These are phyloP conservation scores for Heterochromis multidens DNA, from an alignment of 2,113 vertebrate species.

Conservation along the genomic window DNA sequence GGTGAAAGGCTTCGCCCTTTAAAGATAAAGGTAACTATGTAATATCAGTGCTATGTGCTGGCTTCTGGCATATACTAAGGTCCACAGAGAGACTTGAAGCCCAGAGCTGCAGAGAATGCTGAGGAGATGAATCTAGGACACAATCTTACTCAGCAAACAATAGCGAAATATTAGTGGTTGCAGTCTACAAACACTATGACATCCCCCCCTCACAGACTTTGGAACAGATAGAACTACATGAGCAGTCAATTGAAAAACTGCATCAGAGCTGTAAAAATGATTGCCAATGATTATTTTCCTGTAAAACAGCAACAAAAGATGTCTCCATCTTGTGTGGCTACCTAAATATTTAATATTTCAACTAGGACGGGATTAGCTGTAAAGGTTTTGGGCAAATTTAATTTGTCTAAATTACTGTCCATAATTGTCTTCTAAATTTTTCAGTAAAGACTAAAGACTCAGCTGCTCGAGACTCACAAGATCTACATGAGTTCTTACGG, in stretches of 20 bases:
- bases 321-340: background rate
- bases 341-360: background rate
- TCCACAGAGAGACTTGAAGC: background rate
- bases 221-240: background rate
- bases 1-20: background rate
- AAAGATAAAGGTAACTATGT: background rate
- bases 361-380: background rate
- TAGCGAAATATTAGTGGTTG: background rate
- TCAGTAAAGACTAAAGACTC: background rate
- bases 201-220: background rate
- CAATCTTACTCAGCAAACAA: slow-evolving; percentile 16
- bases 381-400: background rate
- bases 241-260: background rate
- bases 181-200: background rate
- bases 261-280: background rate
- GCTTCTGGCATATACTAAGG: background rate
- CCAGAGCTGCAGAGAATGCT: background rate
- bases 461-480: background rate
- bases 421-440: background rate
- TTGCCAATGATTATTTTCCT: background rate
- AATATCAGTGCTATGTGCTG: background rate
- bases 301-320: background rate
- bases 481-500: background rate
- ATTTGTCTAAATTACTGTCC: background rate
- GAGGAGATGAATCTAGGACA: background rate